Percentiles rank a stretch among this genome's conserved stretches.
Evolutionary conservation across 2,888 invertebrate genomes (phyloP).

Genomic region (Machimus rusticus): DNA sequence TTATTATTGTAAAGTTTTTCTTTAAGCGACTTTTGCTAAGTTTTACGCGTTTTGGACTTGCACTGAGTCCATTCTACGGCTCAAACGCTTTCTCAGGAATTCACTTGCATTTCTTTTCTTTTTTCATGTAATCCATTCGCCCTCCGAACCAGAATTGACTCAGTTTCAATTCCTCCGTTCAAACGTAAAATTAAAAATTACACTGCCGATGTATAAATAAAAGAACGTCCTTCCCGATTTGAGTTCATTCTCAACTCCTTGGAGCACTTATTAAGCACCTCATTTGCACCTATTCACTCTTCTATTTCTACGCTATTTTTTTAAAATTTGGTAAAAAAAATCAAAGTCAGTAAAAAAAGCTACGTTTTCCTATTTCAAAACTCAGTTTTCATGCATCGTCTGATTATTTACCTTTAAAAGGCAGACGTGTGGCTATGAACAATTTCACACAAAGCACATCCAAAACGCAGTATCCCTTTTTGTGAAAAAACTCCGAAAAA

Average conservation of each 20-base stretch:
- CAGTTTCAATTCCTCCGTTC: slow-evolving; percentile 15
- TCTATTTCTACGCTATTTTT: neutral
- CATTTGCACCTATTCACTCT: neutral
- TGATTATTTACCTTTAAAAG: too few species aligned
- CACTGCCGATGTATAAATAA: neutral
- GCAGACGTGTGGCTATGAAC: neutral
- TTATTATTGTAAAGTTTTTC: neutral
- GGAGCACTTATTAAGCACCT: neutral
- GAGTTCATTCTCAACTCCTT: neutral
- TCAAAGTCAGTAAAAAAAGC: neutral
- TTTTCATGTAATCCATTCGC: neutral
- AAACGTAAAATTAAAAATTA: neutral
- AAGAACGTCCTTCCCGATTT: neutral
- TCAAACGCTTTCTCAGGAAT: neutral
- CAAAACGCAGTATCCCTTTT: neutral
- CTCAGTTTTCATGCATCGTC: neutral
- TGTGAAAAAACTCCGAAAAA: neutral
- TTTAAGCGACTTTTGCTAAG: neutral
- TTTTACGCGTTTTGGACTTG: neutral
- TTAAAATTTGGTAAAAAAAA: neutral
- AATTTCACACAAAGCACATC: neutral
- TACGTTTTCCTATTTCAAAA: neutral
- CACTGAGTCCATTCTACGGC: neutral
- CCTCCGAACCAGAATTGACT: slow-evolving; percentile 16
- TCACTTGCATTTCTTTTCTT: neutral